These are phyloP conservation scores for Chaenogobius annularis DNA, from an alignment of 2,113 vertebrate genomes.

Conservation along the genomic window DNA sequence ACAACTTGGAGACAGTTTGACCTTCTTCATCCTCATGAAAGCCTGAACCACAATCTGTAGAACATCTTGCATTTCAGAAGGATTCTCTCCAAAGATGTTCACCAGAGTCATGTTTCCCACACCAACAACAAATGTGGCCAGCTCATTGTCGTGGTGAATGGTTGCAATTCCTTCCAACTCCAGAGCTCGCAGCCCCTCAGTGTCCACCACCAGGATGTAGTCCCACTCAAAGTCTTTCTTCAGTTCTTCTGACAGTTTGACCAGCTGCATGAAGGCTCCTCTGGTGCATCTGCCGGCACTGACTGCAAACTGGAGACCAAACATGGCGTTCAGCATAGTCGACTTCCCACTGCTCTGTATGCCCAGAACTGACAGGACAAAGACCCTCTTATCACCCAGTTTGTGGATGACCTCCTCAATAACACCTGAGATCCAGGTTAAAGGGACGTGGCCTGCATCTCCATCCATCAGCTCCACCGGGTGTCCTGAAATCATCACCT, in stretches of 20 bases:
- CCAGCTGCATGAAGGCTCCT: constrained; percentile 75
- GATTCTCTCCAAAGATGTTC: constrained; percentile 58
- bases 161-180: constrained; percentile 14
- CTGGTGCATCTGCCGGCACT: constrained; percentile 77
- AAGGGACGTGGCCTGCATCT: constrained; percentile 77
- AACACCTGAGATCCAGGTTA: constrained; percentile 76
- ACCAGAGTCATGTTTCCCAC: constrained; percentile 53
- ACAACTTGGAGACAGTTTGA: constrained; percentile 47
- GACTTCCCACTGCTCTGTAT: constrained; percentile 81
- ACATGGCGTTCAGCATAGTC: constrained; percentile 72
- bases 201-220: constrained; percentile 43
- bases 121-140: constrained; percentile 55
- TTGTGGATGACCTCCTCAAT: constrained; percentile 73
- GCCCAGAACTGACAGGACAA: constrained; percentile 80
- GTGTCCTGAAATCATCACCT: constrained; percentile 77
- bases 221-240: constrained; percentile 34
- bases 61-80: constrained; percentile 54
- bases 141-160: constrained; percentile 27
- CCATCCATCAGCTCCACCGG: constrained; percentile 84
- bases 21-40: constrained; percentile 57
- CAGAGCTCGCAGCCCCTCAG: constrained; percentile 51
- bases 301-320: constrained; percentile 76
- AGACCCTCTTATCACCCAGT: constrained; percentile 72
- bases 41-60: constrained; percentile 59
- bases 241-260: constrained; percentile 46